phyloP scores from a whole-genome alignment of 1,140 invertebrate species.

The Trichomalopsis sarcophagae region DNA sequence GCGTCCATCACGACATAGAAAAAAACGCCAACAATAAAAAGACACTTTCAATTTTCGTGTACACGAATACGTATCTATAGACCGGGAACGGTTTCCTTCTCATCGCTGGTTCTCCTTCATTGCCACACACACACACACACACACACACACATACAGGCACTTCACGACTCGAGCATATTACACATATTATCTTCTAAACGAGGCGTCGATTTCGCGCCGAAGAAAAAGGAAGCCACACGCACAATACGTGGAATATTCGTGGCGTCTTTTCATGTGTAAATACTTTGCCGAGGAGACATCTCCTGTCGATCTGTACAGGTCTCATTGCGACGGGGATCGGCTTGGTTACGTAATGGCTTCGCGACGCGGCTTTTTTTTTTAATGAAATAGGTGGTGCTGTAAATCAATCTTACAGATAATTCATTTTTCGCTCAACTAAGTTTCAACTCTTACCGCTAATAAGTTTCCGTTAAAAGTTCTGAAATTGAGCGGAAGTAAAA shows the following conservation, averaged over 20 bases:
- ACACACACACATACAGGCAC: neutral
- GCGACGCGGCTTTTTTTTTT: neutral
- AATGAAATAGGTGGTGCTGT: neutral
- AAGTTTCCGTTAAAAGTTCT: neutral
- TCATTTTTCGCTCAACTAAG: neutral
- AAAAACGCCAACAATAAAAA: no score
- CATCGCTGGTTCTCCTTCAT: neutral
- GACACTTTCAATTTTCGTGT: no score
- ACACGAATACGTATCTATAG: no score
- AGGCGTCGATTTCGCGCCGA: constrained; percentile 5
- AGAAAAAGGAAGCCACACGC: neutral
- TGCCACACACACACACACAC: neutral
- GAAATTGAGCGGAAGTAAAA: neutral
- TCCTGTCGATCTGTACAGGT: constrained; percentile 18
- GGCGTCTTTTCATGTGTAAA: constrained; percentile 66
- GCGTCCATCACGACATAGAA: no score
- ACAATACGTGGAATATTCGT: constrained; percentile 52
- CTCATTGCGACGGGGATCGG: constrained; percentile 7
- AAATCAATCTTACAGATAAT: neutral
- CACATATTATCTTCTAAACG: constrained; percentile 13
- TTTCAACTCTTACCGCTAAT: neutral
- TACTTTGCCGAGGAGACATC: neutral
- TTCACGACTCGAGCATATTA: neutral
- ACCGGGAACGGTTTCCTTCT: neutral
- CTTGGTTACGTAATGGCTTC: constrained; percentile 32